Evolutionary conservation across 2,797 vertebrate genomes (phyloP).

Genomic region (Pipistrellus kuhlii): DNA sequence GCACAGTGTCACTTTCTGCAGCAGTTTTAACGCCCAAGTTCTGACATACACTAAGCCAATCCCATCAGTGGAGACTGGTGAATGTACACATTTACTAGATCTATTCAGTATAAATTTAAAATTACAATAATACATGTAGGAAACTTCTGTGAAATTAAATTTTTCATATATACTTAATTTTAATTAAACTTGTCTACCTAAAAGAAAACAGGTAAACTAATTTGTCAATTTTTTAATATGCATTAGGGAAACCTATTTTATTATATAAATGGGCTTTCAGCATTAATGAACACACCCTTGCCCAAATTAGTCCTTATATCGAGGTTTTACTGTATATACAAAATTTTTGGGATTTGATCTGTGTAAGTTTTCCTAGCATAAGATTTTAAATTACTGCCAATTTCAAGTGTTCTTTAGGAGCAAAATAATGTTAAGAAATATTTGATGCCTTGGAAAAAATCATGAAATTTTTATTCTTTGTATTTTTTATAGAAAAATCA

Average conservation of each 20-base stretch:
- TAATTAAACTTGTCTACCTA: background rate
- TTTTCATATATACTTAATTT: background rate
- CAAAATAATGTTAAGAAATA: conserved; percentile 35
- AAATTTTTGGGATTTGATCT: background rate
- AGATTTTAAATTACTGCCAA: conserved; percentile 42
- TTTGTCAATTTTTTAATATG: background rate
- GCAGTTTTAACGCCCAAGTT: background rate
- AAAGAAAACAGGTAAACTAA: background rate
- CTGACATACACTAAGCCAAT: background rate
- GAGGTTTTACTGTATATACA: background rate
- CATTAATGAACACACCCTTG: background rate
- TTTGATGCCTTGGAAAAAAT: conserved; percentile 39
- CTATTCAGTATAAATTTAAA: background rate
- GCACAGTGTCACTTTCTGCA: background rate
- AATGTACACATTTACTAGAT: background rate
- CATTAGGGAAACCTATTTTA: background rate
- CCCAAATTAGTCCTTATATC: background rate
- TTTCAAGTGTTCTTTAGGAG: conserved; percentile 32
- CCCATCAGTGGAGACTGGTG: background rate
- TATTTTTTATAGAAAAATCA: conserved; percentile 67
- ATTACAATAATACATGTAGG: background rate
- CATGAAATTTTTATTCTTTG: conserved; percentile 59
- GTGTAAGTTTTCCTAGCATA: background rate
- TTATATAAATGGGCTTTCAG: background rate
- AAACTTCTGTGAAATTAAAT: background rate